A percentile compares a stretch with the other conserved stretches of the same genome.
Conservation (phyloP, 1,140 invertebrate species). For the Gonatopus flavifemur region DNA sequence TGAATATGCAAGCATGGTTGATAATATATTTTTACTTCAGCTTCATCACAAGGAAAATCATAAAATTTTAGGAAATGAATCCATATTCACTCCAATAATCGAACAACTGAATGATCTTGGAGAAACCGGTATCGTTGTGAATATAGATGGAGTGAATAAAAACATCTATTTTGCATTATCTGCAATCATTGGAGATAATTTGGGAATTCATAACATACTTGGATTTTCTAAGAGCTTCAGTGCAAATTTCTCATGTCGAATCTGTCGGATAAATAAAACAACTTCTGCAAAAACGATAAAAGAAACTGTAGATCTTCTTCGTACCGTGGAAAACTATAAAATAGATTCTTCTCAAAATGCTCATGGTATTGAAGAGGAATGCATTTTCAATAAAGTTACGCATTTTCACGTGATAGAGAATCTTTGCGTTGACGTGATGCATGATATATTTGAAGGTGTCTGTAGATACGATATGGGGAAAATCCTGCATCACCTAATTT, state of each 20-base stretch:
- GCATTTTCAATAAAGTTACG: constrained; percentile 3
- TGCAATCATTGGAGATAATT: constrained; percentile 7
- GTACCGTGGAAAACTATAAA: background rate
- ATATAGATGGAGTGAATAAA: background rate
- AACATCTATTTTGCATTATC: constrained; percentile 5
- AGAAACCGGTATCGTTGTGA: constrained; percentile 1
- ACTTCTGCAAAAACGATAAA: background rate
- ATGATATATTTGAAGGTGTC: constrained; percentile 10
- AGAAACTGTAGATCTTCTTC: background rate
- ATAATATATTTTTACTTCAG: constrained; percentile 14
- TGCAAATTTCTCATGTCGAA: background rate
- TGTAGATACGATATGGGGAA: constrained; percentile 9
- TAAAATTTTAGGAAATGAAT: background rate
- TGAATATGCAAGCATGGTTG: constrained; percentile 1
- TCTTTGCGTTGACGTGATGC: constrained; percentile 1
- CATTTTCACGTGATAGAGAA: constrained; percentile 7
- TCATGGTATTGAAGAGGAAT: background rate
- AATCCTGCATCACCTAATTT: constrained; percentile 7
- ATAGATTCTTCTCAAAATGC: background rate
- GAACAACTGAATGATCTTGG: constrained; percentile 8
- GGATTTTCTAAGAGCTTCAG: constrained; percentile 8
- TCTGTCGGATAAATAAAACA: constrained; percentile 1
- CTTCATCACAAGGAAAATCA: constrained; percentile 1
- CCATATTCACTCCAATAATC: constrained; percentile 2
- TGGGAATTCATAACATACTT: constrained; percentile 1